Evolutionary conservation across 2,113 vertebrate species (phyloP), one percentile per base, ranked within the genome.

Genomic region (Solea senegalensis): DNA sequence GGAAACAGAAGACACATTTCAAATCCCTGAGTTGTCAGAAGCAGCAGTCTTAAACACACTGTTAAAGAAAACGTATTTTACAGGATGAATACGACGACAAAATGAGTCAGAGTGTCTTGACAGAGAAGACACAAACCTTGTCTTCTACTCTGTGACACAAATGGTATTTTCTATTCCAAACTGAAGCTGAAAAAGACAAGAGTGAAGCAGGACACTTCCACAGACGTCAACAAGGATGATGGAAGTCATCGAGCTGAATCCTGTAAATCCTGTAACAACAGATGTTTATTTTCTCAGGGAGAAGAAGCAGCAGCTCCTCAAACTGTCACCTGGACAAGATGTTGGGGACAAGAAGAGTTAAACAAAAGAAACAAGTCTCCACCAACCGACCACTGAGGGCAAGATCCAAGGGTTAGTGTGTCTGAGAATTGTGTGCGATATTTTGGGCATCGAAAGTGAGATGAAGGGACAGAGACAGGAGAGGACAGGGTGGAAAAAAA

Each of bases 381-480:
- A 10, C 11, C 4, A 14, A 45, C 61, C 49, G 49, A 14, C 16
- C n/a, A 11, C 51, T 53, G 26, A 26, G 9, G 51, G 27, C 51
- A 53, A 21, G 16, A 26, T 11, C 9, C 10, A 28, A 5, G 16
- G 34, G 16, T 9, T 3, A 4, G 15, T 15, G 49, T n/a, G 43
- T 27, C 14, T 15, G 21, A 48, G 0, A 48, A 48, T 48, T 14
- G 11, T 11, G 11, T 9, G 4, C 11, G 45, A 48, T 48, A 48
- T 48, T 50, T 10, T 15, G 34, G 44, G 27, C 1, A 6, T 15
- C 0, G n/a, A 55, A 27, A 21, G 50, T 5, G 50, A 57, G 45
- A 79, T 75, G 74, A 51, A 66, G 51, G 28, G 75, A 81, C 67
- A 81, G 71, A 68, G 80, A 78, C 63, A 69, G 69, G 61, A 75